Evolutionary conservation across 1,140 invertebrate genomes (phyloP).

Genomic region (Rhagoletis pomonella): DNA sequence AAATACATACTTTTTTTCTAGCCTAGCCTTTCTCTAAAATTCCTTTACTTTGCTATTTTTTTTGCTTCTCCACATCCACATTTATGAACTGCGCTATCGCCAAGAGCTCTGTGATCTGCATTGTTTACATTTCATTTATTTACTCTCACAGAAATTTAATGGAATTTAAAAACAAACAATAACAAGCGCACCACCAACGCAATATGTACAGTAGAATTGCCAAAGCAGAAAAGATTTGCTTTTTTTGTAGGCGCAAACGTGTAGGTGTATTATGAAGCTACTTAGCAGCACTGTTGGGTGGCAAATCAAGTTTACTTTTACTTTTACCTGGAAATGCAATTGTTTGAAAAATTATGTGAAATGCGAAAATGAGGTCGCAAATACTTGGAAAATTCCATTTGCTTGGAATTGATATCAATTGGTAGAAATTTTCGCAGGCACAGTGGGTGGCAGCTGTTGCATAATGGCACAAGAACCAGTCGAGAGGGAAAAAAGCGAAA

Average conservation of each 20-base stretch:
- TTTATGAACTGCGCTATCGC: not conserved
- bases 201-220: not conserved
- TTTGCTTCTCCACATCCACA: not conserved
- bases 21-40: not conserved
- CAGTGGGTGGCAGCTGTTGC: not conserved
- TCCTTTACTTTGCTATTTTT: not conserved
- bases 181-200: not conserved
- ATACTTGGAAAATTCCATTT: conserved; percentile 4
- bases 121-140: not conserved
- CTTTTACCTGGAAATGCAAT: conserved; percentile 11
- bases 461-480: not conserved
- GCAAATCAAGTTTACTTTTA: not conserved
- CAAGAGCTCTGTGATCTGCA: not conserved
- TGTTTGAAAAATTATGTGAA: conserved; percentile 4
- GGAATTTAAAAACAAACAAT: conserved; percentile 29
- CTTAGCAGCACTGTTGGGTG: conserved; percentile 16
- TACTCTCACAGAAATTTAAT: not conserved
- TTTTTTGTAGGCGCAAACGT: not conserved
- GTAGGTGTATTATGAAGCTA: not conserved
- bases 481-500: no score
- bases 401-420: not conserved
- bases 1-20: no score
- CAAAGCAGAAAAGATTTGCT: no score
- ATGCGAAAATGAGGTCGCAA: not conserved
- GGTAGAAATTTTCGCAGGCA: not conserved